Base-by-base conservation (phyloP, 2,797 vertebrate genomes). In the Euphonia xanthogaster region DNA sequence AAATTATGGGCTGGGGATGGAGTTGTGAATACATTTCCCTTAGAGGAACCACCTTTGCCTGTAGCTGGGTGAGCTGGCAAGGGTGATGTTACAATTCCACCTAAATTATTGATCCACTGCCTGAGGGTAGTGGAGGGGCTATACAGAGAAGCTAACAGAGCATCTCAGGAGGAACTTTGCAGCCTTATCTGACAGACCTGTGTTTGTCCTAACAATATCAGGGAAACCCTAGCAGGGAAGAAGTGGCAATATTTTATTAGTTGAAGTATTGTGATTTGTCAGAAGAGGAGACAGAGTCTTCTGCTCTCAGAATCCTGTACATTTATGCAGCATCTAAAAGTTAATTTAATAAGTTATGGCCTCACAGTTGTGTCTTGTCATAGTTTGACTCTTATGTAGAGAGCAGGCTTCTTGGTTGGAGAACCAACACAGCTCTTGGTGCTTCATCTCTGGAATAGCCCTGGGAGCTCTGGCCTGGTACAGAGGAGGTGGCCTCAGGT, bases 281-380 rank as follows among this genome's bases (percentile, higher is more conserved):
- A 84, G 62, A 90, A 93, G 54, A 71, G 50, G 73, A 91, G 78
- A 57, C 51, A 57, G 90, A 89, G 23, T 81, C 45, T 90, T 80
- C 66, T 95, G 84, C 45, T 95, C 71, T 61, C 67, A 83, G 61
- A 87, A 77, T 91, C 31, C 50, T 88, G 75, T 91, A 73, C 58
- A 27, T 88, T 86, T 93, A 51, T 61, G 61, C 81, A 91, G 81
- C 51, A 55, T 60, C 60, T 83, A 48, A 57, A 88, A 60, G 23
- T 93, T 96, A 95, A 95, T 92, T 97, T 97, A 96, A 76, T 96
- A 97, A 97, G 81, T 95, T 97, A 93, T 81, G 90, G 61, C 70
- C 62, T 94, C 62, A 25, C 25, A 70, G 63, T 60, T 89, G 40
- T 51, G 57, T 94, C 81, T 76, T 77, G 74, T 91, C 44, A 19